Evolutionary conservation across 1,140 invertebrate species (phyloP).

Genomic region (Meloidogyne floridensis): DNA sequence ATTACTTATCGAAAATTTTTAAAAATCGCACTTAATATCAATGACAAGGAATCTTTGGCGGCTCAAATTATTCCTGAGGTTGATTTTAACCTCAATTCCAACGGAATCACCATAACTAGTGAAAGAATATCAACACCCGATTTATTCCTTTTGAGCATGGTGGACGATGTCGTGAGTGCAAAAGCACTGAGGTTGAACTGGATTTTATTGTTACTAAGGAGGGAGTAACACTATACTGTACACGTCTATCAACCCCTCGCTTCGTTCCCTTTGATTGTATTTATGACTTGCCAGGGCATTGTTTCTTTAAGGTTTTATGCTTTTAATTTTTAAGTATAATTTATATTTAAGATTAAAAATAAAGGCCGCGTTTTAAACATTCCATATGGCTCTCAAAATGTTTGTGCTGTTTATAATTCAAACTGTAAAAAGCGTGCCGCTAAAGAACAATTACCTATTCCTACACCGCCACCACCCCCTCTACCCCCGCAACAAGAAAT

Average conservation of each 20-base stretch:
- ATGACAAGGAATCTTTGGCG: background rate
- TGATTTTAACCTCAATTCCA: background rate
- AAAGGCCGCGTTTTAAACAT: no score
- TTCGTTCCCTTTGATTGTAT: slow-evolving; percentile 8
- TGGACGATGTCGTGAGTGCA: background rate
- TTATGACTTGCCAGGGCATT: slow-evolving; percentile 7
- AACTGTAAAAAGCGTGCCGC: no score
- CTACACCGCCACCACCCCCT: no score
- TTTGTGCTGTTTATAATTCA: no score
- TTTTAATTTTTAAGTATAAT: background rate
- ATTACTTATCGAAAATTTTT: no score
- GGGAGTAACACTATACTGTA: slow-evolving; percentile 9
- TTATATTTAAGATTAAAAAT: background rate
- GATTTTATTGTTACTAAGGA: slow-evolving; percentile 13
- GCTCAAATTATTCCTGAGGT: background rate
- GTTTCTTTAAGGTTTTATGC: slow-evolving; percentile 5
- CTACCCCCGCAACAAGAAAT: no score
- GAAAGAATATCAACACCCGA: background rate
- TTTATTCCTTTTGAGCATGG: background rate
- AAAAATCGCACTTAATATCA: slow-evolving; percentile 1
- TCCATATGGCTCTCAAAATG: no score
- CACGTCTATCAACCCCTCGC: background rate
- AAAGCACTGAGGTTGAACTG: background rate
- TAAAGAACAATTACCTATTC: no score
- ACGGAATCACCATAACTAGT: background rate